Evolutionary conservation across 2,888 invertebrate species (phyloP).

Genomic region (Timema cristinae): DNA sequence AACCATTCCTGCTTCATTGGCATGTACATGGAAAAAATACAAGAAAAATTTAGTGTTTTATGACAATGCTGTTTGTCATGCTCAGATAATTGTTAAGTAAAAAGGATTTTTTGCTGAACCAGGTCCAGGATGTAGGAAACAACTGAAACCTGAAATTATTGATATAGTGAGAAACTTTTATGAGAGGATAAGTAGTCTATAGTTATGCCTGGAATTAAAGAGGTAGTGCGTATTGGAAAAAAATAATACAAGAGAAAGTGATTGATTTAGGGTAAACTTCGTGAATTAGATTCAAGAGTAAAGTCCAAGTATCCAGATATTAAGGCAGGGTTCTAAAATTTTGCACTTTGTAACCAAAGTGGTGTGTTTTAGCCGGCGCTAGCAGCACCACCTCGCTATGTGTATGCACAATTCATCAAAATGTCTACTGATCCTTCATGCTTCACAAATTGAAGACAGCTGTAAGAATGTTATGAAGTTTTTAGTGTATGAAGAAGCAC

Average conservation of each 20-base stretch:
- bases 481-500: background rate
- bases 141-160: background rate
- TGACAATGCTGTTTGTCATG: conserved; percentile 9
- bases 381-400: conserved; percentile 1
- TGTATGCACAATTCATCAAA: background rate
- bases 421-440: conserved; percentile 2
- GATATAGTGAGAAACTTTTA: too few relatives aligned
- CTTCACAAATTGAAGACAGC: background rate
- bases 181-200: too few relatives aligned
- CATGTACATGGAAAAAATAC: conserved; percentile 12
- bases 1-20: conserved; percentile 18
- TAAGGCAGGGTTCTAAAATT: background rate
- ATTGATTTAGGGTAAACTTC: too few relatives aligned
- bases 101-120: background rate
- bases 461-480: background rate
- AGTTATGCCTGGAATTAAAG: too few relatives aligned
- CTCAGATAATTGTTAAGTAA: conserved; percentile 14
- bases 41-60: background rate
- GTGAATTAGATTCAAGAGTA: too few relatives aligned
- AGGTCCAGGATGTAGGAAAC: background rate
- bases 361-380: conserved; percentile 11
- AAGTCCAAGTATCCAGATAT: too few relatives aligned
- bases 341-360: background rate
- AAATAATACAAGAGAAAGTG: too few relatives aligned
- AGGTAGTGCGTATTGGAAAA: too few relatives aligned